Conservation (phyloP, 2,888 invertebrate genomes). For the Crocallis elinguaria region DNA sequence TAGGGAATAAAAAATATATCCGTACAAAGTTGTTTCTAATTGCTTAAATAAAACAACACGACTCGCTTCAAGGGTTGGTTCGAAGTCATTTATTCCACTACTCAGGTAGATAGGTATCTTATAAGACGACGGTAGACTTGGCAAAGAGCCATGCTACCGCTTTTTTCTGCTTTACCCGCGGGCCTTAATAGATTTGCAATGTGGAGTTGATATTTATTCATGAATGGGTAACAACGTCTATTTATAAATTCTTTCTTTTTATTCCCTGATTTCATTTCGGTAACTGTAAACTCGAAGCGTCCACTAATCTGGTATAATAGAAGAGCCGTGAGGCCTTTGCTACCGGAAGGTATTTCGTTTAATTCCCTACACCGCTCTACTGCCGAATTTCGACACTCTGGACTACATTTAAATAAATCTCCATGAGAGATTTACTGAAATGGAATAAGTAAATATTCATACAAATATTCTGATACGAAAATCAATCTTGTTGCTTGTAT, state of each 20-base stretch:
- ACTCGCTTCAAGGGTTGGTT: constrained; percentile 42
- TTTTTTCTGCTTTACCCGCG: constrained; percentile 61
- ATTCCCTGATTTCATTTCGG: constrained; percentile 25
- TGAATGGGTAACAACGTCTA: constrained; percentile 26
- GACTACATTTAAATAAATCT: constrained; percentile 39
- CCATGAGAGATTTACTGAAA: constrained; percentile 34
- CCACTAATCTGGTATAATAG: constrained; percentile 46
- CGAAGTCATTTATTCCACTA: constrained; percentile 51
- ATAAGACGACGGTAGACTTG: constrained; percentile 54
- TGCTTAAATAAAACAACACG: constrained; percentile 61
- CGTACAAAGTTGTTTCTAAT: constrained; percentile 45
- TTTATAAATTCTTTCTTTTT: constrained; percentile 16
- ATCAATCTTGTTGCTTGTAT: constrained; percentile 14
- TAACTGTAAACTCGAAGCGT: constrained; percentile 27
- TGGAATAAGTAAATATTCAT: constrained; percentile 37
- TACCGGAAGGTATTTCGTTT: constrained; percentile 38
- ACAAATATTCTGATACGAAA: constrained; percentile 20
- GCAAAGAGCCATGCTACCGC: constrained; percentile 53
- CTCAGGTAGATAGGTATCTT: constrained; percentile 48
- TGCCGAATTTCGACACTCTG: constrained; percentile 39
- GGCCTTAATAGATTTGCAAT: constrained; percentile 25
- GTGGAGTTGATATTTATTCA: constrained; percentile 37
- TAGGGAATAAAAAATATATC: too few species aligned
- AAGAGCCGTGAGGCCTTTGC: constrained; percentile 33
- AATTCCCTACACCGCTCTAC: constrained; percentile 23